Percentiles rank a stretch among this genome's conserved stretches.
Evolutionary conservation across 2,888 invertebrate species (phyloP).

Genomic region (Caenorhabditis auriculariae): DNA sequence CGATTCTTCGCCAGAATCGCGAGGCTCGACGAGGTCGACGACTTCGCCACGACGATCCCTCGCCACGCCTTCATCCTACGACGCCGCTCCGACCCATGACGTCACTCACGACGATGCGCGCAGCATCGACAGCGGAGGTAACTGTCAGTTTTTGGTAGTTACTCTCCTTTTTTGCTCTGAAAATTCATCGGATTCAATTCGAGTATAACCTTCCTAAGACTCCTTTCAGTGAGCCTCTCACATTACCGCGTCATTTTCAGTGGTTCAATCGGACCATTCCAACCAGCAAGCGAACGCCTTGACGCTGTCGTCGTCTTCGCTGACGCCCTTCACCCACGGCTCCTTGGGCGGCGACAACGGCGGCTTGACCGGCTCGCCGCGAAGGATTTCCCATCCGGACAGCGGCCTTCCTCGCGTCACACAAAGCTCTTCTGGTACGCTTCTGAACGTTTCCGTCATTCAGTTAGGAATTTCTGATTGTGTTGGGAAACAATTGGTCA

Average conservation of each 20-base stretch:
- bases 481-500: too few species aligned
- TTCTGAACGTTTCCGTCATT: too few species aligned
- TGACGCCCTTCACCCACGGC: slow-evolving; percentile 27
- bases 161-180: neutral
- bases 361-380: slow-evolving; percentile 4
- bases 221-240: slow-evolving; percentile 3
- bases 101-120: slow-evolving; percentile 32
- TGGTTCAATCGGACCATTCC: slow-evolving; percentile 62
- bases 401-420: slow-evolving; percentile 6
- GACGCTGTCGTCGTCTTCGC: slow-evolving; percentile 35
- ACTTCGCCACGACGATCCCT: slow-evolving; percentile 43
- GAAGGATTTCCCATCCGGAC: slow-evolving; percentile 20
- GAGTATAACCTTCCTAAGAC: neutral
- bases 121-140: slow-evolving; percentile 48
- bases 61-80: slow-evolving; percentile 54
- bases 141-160: slow-evolving; percentile 15
- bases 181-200: slow-evolving; percentile 1
- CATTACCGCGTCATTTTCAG: too few species aligned
- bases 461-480: too few species aligned
- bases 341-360: too few species aligned
- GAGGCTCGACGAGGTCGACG: slow-evolving; percentile 43
- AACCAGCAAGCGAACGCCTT: slow-evolving; percentile 34
- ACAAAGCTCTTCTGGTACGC: slow-evolving; percentile 7
- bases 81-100: slow-evolving; percentile 11
- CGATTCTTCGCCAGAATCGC: slow-evolving; percentile 54